A percentile compares a stretch with the other conserved stretches of the same genome.
Evolutionary conservation across 2,797 vertebrate species (phyloP).

Genomic region (Dryobates pubescens): DNA sequence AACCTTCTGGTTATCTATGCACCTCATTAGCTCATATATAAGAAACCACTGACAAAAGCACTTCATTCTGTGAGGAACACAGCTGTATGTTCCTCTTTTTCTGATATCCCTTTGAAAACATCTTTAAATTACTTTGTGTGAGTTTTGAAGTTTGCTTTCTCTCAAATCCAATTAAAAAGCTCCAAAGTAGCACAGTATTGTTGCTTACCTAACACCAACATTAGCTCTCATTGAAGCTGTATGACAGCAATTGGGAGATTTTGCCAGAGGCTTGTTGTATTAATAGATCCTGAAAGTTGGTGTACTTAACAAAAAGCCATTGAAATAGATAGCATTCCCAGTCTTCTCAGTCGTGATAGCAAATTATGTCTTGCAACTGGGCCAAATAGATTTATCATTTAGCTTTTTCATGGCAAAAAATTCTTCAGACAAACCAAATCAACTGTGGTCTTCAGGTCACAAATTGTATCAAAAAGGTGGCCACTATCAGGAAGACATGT

Average conservation of each 20-base stretch:
- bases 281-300: slow-evolving; percentile 18
- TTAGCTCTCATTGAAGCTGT: not conserved
- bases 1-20: not conserved
- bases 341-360: not conserved
- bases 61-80: not conserved
- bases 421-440: not conserved
- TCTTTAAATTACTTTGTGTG: not conserved
- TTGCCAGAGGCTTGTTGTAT: not conserved
- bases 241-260: slow-evolving; percentile 24
- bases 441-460: not conserved
- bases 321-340: not conserved
- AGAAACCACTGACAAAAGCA: not conserved
- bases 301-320: not conserved
- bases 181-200: not conserved
- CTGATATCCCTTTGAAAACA: not conserved
- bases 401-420: not conserved
- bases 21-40: not conserved
- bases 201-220: not conserved
- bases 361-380: not conserved
- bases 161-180: not conserved
- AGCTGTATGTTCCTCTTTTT: not conserved
- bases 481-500: not conserved
- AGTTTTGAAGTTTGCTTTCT: not conserved
- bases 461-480: not conserved
- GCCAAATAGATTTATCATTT: not conserved